Conservation (phyloP, 2,797 vertebrate genomes). For the Falco columbarius region DNA sequence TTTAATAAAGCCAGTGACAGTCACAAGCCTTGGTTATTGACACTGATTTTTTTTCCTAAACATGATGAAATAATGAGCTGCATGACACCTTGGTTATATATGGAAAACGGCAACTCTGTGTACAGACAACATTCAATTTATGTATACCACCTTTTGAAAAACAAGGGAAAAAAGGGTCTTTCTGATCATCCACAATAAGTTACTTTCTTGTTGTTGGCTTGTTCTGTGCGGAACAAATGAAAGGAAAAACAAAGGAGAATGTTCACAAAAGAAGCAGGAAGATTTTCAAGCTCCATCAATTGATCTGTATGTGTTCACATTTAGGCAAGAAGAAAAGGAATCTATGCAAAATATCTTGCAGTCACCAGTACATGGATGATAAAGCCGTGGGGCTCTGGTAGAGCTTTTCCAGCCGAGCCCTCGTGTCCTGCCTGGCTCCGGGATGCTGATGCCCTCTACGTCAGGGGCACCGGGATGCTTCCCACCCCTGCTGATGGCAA, state of each 20-base stretch:
- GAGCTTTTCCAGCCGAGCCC: background rate
- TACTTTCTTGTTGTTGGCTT: background rate
- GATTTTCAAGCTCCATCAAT: background rate
- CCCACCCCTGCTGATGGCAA: background rate
- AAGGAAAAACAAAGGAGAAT: background rate
- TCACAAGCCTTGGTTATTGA: background rate
- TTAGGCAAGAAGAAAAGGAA: background rate
- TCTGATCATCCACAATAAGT: background rate
- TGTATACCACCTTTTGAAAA: background rate
- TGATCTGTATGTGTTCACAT: background rate
- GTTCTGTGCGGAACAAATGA: background rate
- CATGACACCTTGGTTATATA: background rate
- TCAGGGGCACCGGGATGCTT: background rate
- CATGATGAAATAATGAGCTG: conserved; percentile 21
- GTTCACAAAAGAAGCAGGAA: background rate
- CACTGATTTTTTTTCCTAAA: background rate
- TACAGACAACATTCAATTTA: background rate
- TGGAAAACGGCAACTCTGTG: background rate
- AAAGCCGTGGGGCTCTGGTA: background rate
- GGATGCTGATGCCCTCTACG: background rate
- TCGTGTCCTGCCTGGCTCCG: rapidly evolving
- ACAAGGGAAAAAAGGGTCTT: background rate
- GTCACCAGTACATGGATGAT: background rate
- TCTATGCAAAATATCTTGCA: background rate
- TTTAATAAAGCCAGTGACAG: background rate